A percentile compares a stretch with the other conserved stretches of the same genome.
Conservation (phyloP, 2,113 vertebrate genomes). For the Myrmecobius fasciatus region DNA sequence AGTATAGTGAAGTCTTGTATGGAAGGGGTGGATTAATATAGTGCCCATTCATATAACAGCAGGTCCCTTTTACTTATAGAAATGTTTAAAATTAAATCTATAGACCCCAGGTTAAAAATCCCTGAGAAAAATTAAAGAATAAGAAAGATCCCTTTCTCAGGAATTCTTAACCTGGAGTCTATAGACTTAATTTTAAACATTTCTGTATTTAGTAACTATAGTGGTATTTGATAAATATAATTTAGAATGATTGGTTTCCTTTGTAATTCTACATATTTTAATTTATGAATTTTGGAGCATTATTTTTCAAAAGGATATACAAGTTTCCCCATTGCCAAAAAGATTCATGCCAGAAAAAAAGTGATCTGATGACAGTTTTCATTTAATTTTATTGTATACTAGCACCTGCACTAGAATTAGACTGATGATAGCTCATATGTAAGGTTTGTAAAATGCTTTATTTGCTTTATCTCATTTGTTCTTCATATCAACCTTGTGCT, state of each 20-base stretch:
- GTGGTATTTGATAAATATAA: not conserved
- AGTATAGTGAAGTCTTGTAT: not conserved
- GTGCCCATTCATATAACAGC: not conserved
- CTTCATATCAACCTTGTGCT: not conserved
- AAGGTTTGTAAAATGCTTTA: not conserved
- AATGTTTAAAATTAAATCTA: too few relatives aligned
- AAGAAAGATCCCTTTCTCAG: not conserved
- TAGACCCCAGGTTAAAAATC: too few relatives aligned
- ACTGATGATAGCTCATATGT: not conserved
- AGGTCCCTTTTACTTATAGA: not conserved
- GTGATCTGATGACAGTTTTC: not conserved
- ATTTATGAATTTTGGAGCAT: not conserved
- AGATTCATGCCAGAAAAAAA: not conserved
- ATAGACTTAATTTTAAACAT: not conserved
- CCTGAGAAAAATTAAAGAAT: too few relatives aligned
- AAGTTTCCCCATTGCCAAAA: not conserved
- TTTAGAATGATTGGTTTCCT: not conserved
- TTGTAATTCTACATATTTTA: not conserved
- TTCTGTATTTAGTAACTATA: too few relatives aligned
- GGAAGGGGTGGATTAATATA: not conserved
- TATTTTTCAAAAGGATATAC: not conserved
- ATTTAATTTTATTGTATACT: conserved; percentile 22
- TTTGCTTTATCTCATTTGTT: not conserved
- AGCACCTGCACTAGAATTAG: not conserved
- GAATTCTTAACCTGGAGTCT: not conserved